These are phyloP conservation scores for Liopterus haemorrhoidalis DNA, from an alignment of 2,888 invertebrate genomes.

Conservation along the genomic window DNA sequence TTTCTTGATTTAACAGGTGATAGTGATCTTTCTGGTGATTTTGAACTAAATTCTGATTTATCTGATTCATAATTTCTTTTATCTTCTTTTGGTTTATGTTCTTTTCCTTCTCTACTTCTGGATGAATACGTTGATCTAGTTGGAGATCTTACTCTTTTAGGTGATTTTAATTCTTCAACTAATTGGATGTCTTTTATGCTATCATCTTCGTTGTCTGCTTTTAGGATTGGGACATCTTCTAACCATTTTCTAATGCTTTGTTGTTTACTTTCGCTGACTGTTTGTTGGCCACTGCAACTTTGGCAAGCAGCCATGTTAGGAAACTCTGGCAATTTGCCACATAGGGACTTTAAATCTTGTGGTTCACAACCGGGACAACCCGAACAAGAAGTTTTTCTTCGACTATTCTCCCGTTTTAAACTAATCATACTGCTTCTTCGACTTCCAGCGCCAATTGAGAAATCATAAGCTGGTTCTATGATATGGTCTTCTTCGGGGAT, in stretches of 20 bases:
- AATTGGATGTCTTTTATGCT: slow-evolving; percentile 21
- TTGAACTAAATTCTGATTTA: not conserved
- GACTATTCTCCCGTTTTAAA: slow-evolving; percentile 57
- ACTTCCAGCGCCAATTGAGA: slow-evolving; percentile 43
- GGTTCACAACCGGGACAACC: slow-evolving; percentile 65
- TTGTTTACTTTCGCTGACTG: slow-evolving; percentile 66
- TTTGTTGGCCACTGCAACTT: slow-evolving; percentile 48
- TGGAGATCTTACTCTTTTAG: slow-evolving; percentile 8
- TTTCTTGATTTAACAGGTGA: slow-evolving; percentile 38
- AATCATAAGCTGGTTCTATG: slow-evolving; percentile 49
- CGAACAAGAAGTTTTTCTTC: slow-evolving; percentile 53
- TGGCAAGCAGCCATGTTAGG: slow-evolving; percentile 48
- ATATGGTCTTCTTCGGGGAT: slow-evolving; percentile 75
- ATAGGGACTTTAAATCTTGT: slow-evolving; percentile 37
- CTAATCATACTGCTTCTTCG: slow-evolving; percentile 54
- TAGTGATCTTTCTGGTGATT: slow-evolving; percentile 6
- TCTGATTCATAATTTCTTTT: not conserved
- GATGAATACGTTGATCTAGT: slow-evolving; percentile 2
- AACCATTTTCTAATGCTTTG: slow-evolving; percentile 70
- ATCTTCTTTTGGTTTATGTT: too few relatives aligned
- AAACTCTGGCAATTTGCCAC: slow-evolving; percentile 46
- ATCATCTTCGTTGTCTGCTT: slow-evolving; percentile 28
- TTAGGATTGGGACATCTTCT: slow-evolving; percentile 59
- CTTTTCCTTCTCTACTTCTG: too few relatives aligned
- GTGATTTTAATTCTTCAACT: slow-evolving; percentile 12